Conservation (phyloP, 2,797 vertebrate species). For the Helicolenus hilgendorfi region DNA sequence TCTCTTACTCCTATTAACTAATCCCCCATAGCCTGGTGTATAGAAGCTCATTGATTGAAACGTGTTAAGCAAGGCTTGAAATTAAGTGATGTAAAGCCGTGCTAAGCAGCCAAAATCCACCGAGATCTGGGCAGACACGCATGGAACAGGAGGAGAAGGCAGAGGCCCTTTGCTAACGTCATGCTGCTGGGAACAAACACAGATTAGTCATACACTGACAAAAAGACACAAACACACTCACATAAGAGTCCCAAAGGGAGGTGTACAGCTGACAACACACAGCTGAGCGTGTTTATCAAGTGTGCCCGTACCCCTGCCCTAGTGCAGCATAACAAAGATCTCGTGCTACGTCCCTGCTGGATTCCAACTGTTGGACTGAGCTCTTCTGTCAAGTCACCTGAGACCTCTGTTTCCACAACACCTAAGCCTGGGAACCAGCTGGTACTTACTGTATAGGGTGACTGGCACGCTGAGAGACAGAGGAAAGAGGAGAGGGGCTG, state of each 20-base stretch:
- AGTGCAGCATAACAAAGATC: constrained; percentile 35
- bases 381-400: constrained; percentile 43
- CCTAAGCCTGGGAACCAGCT: constrained; percentile 8
- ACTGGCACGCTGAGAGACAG: constrained; percentile 34
- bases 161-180: constrained; percentile 30
- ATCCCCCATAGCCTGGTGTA: constrained; percentile 47
- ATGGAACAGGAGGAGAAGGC: constrained; percentile 50
- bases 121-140: constrained; percentile 49
- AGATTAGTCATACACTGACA: constrained; percentile 58
- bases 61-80: constrained; percentile 76
- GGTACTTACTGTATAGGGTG: constrained; percentile 50
- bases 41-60: constrained; percentile 65
- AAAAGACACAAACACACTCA: constrained; percentile 53
- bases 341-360: constrained; percentile 25
- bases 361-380: not conserved
- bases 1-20: constrained; percentile 62
- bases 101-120: constrained; percentile 69
- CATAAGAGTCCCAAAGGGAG: constrained; percentile 69
- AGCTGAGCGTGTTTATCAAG: constrained; percentile 43
- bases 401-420: constrained; percentile 71
- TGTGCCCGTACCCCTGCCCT: constrained; percentile 1
- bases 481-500: constrained; percentile 19
- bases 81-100: constrained; percentile 77
- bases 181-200: constrained; percentile 59
- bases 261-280: constrained; percentile 48